phyloP scores from a whole-genome alignment of 2,113 vertebrate species.

The Crotophaga sulcirostris region DNA sequence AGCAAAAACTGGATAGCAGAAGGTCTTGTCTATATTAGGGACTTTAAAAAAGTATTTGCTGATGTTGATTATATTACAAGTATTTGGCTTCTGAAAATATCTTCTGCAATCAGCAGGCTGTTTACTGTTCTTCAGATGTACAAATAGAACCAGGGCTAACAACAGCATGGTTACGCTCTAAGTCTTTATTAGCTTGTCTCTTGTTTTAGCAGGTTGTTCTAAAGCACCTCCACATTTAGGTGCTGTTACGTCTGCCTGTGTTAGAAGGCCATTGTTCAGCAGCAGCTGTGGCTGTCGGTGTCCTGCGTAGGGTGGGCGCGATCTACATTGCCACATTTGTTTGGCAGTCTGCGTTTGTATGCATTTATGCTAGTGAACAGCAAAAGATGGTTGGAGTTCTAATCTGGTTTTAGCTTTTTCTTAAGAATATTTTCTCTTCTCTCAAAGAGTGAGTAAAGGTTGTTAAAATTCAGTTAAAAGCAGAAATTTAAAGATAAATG shows the following conservation, averaged over 20 bases:
- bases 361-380: neutral
- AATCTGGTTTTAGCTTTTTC: neutral
- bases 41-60: neutral
- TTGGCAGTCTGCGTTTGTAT: neutral
- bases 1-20: constrained; percentile 7
- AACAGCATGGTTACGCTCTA: neutral
- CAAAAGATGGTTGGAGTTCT: neutral
- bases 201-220: neutral
- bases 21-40: neutral
- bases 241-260: neutral
- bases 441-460: neutral
- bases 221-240: neutral
- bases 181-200: neutral
- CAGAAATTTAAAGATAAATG: neutral
- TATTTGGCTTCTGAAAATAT: neutral
- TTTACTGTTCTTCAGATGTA: neutral
- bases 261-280: too few relatives aligned
- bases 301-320: neutral
- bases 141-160: neutral
- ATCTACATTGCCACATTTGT: accelerated
- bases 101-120: neutral
- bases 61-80: neutral
- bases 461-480: neutral
- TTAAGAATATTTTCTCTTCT: neutral
- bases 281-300: neutral